Evolutionary conservation across 1,140 invertebrate species (phyloP), one percentile per base, ranked within the genome.

Genomic region (Lordiphosa mommai): DNA sequence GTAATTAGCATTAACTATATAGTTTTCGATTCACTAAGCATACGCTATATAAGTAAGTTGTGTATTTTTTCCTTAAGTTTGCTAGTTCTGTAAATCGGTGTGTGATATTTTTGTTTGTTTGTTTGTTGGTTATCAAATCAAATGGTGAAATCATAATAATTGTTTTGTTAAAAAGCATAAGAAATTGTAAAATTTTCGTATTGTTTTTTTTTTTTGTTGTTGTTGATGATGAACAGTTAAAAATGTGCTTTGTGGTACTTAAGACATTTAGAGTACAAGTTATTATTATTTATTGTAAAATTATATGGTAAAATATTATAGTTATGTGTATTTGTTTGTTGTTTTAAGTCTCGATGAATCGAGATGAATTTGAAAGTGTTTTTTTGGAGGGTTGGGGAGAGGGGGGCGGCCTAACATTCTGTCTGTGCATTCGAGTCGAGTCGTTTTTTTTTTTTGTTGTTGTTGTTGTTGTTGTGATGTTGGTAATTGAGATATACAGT

Each of bases 1-100:
- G 40, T 63, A 43, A 61, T 56, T 67, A 61, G 47, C 51, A 61
- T 56, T 37, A 57, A 61, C 44, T 43, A 43, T 56, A 46, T 27
- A 57, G 32, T 61, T 67, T 49, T 64, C 50, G 59, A 58, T 79
- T 43, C 27, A 43, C 40, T 43, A 17, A 27, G 29, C 14, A 32
- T 32, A 32, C 29, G 44, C 44, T 47, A 47, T 17, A 47, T 33
- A 47, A 32, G 12, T 47, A 47, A 56, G 46, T 71, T 77, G 61
- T 77, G 66, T 34, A 3, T 1, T 6, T 34, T 23, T 30, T 23
- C 30, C 20, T 23, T 17, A 47, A 13, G 8, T 32, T 47, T 16
- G 4, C 10, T 43, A 16, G 13, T 12, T 27, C 40, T 23, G 20
- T 23, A 23, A 23, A 23, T 23, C 20, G 16, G 16, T 17, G 20